These are phyloP conservation scores for Karalla daura DNA, from an alignment of 2,797 vertebrate genomes.

Conservation along the genomic window DNA sequence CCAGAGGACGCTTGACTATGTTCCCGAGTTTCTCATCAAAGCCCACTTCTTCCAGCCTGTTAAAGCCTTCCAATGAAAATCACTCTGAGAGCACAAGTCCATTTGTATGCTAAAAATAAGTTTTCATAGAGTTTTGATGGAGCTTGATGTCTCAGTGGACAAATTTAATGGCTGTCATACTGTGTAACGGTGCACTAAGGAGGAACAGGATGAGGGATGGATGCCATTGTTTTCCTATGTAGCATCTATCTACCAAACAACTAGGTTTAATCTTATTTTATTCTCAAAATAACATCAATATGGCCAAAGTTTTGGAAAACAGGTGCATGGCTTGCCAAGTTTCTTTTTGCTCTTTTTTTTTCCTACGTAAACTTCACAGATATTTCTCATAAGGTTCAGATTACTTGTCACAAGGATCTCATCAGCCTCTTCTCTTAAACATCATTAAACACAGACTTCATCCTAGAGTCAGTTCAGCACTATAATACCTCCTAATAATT, in stretches of 20 bases:
- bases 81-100: constrained; percentile 45
- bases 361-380: background rate
- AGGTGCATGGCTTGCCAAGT: background rate
- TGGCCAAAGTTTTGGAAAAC: background rate
- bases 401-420: background rate
- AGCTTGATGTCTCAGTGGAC: constrained; percentile 46
- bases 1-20: background rate
- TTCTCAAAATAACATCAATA: background rate
- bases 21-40: constrained; percentile 29
- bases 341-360: background rate
- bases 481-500: too few species aligned
- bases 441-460: background rate
- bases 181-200: constrained; percentile 44
- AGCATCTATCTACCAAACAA: background rate
- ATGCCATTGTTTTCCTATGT: constrained; percentile 15
- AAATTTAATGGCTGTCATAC: constrained; percentile 52
- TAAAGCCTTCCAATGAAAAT: constrained; percentile 53
- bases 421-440: background rate
- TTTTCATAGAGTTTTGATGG: constrained; percentile 56
- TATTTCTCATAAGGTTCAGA: background rate
- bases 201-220: constrained; percentile 23
- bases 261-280: background rate
- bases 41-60: constrained; percentile 7
- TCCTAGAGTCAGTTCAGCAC: too few species aligned
- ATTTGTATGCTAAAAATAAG: constrained; percentile 61